phyloP scores from a whole-genome alignment of 2,113 vertebrate species.

The Alectura lathami region DNA sequence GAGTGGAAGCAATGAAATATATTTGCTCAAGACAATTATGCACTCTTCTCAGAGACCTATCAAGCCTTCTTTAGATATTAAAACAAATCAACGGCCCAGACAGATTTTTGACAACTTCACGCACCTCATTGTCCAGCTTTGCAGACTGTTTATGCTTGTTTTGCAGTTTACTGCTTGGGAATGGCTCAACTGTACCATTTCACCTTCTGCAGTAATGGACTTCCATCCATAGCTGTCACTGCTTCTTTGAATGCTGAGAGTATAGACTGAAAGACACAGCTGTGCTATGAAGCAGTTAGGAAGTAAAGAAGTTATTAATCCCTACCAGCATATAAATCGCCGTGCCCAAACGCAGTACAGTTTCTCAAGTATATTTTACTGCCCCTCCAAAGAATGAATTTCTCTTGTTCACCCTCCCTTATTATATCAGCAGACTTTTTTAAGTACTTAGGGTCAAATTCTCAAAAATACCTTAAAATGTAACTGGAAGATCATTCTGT shows the following conservation, averaged over 20 bases:
- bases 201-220: neutral
- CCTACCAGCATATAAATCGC: constrained; percentile 56
- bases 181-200: neutral
- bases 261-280: constrained; percentile 18
- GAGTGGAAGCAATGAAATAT: constrained; percentile 26
- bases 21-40: constrained; percentile 19
- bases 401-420: neutral
- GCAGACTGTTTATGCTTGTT: neutral
- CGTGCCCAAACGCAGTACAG: neutral
- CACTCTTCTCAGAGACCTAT: neutral
- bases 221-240: neutral
- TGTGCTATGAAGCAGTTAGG: constrained; percentile 18
- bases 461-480: neutral
- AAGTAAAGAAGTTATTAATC: constrained; percentile 58
- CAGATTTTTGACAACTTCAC: neutral
- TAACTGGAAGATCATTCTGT: neutral
- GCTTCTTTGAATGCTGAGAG: neutral
- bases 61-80: constrained; percentile 9
- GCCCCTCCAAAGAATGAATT: neutral
- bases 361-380: constrained; percentile 24
- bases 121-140: neutral
- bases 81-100: constrained; percentile 9
- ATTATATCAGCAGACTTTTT: neutral
- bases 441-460: neutral
- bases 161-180: constrained; percentile 1